Percentiles rank a stretch among this genome's conserved stretches.
phyloP scores from a whole-genome alignment of 2,888 invertebrate genomes.

The Scaptodrosophila latifasciaeformis region DNA sequence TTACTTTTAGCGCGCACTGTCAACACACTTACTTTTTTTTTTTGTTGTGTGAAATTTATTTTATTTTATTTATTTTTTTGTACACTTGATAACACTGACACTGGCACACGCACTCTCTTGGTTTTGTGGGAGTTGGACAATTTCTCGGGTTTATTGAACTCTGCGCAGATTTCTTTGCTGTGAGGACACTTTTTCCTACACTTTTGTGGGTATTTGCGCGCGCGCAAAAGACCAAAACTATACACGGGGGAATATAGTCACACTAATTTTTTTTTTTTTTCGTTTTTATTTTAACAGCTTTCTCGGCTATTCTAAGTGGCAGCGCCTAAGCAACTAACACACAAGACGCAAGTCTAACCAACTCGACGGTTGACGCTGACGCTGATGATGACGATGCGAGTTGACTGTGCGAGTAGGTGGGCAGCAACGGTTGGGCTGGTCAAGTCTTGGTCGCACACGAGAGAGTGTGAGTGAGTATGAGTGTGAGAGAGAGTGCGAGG shows the following conservation, averaged over 20 bases:
- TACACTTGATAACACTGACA: slow-evolving; percentile 21
- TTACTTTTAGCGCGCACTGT: slow-evolving; percentile 54
- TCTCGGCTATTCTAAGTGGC: neutral
- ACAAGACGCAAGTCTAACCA: slow-evolving; percentile 19
- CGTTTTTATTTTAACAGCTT: neutral
- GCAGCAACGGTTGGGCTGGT: no score
- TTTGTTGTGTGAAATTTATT: slow-evolving; percentile 2
- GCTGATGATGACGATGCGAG: no score
- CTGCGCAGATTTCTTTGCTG: slow-evolving; percentile 7
- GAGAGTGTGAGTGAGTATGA: no score
- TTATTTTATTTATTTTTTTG: slow-evolving; percentile 7
- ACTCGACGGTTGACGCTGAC: slow-evolving; percentile 12
- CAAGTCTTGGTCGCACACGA: no score
- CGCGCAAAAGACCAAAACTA: neutral
- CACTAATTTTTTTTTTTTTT: no score
- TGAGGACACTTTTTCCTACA: neutral
- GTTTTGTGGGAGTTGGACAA: slow-evolving; percentile 15
- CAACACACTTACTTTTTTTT: slow-evolving; percentile 17
- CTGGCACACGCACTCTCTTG: neutral
- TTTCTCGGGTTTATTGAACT: slow-evolving; percentile 44
- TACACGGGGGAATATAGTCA: no score
- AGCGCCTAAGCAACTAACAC: slow-evolving; percentile 8
- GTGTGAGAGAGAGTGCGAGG: no score
- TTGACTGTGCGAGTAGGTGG: no score
- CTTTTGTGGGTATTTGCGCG: neutral